These are phyloP conservation scores for Caiman crocodilus DNA, from an alignment of 2,797 vertebrate species.

Conservation along the genomic window DNA sequence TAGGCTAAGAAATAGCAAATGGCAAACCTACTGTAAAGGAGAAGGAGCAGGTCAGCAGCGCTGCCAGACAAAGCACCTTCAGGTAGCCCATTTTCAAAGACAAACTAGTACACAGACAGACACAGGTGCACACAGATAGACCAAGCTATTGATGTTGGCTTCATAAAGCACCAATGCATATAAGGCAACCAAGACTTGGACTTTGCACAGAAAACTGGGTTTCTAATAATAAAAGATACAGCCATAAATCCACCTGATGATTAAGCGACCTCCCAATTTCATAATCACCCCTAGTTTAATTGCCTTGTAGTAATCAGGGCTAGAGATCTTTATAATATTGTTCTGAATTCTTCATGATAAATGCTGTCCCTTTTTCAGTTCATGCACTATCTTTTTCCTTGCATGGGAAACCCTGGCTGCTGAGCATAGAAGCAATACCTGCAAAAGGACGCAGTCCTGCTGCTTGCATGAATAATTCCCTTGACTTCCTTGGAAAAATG, in stretches of 20 bases:
- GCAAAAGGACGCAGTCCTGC: not conserved
- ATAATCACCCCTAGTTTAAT: not conserved
- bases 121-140: not conserved
- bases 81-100: not conserved
- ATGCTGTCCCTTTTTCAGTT: not conserved
- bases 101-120: not conserved
- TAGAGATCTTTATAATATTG: not conserved
- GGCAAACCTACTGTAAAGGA: not conserved
- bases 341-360: not conserved
- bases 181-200: not conserved
- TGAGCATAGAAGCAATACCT: not conserved
- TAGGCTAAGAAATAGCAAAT: not conserved
- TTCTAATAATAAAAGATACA: not conserved
- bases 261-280: not conserved
- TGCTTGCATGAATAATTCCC: not conserved
- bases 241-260: not conserved
- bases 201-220: not conserved
- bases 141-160: not conserved
- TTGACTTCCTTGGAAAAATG: not conserved
- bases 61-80: not conserved
- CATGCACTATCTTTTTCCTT: not conserved
- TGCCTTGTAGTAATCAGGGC: not conserved
- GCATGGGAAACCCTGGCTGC: not conserved
- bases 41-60: not conserved
- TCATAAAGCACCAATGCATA: not conserved